These are phyloP conservation scores for Dryobota labecula DNA, from an alignment of 2,888 invertebrate genomes.

Conservation along the genomic window DNA sequence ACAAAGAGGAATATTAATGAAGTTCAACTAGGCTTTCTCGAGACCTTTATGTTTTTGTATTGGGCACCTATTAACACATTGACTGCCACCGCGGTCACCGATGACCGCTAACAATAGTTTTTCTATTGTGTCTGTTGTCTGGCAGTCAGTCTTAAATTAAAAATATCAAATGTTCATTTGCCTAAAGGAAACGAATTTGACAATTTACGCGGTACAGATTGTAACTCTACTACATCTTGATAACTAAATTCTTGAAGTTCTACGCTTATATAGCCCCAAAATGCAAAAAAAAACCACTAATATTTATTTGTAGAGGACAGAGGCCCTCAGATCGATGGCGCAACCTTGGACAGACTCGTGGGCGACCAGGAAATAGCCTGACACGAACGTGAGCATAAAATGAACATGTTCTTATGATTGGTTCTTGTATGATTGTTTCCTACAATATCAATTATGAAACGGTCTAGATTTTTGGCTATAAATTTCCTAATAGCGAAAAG, in stretches of 20 bases:
- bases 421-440: constrained; percentile 34
- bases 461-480: constrained; percentile 7
- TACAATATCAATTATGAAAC: constrained; percentile 19
- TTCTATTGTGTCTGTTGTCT: too few relatives aligned
- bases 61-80: too few relatives aligned
- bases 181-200: not conserved
- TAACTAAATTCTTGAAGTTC: not conserved
- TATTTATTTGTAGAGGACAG: constrained; percentile 53
- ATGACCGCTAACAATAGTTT: too few relatives aligned
- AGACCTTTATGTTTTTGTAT: not conserved
- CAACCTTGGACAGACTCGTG: constrained; percentile 78
- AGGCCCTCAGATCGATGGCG: constrained; percentile 79
- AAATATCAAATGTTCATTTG: not conserved
- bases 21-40: constrained; percentile 31
- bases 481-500: not conserved
- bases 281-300: not conserved
- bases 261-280: not conserved
- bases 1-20: constrained; percentile 45
- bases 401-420: constrained; percentile 42
- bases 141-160: too few relatives aligned
- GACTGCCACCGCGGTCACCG: too few relatives aligned
- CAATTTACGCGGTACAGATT: not conserved
- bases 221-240: too few relatives aligned
- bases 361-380: constrained; percentile 74
- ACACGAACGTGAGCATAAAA: constrained; percentile 58